Conservation (phyloP, 2,797 vertebrate genomes). For the Artibeus jamaicensis region DNA sequence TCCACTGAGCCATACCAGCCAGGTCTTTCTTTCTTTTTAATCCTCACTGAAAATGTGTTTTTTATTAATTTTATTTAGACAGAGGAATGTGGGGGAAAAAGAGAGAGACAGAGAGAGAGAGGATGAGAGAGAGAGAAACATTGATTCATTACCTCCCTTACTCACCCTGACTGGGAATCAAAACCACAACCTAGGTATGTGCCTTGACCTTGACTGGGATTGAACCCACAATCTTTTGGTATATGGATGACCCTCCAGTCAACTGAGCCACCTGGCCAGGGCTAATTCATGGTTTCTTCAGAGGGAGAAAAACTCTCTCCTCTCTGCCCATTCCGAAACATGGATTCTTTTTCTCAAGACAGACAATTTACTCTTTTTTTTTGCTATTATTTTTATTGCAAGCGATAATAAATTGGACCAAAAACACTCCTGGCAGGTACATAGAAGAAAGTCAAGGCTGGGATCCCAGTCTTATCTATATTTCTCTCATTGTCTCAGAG, state of each 20-base stretch:
- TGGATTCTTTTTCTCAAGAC: background rate
- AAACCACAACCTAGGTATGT: background rate
- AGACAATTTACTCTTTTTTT: background rate
- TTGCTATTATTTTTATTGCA: conserved; percentile 13
- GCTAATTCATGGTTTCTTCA: background rate
- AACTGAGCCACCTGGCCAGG: background rate
- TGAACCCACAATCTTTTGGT: background rate
- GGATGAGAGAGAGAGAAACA: background rate
- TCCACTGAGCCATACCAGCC: too few relatives aligned
- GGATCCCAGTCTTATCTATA: background rate
- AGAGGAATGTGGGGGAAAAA: background rate
- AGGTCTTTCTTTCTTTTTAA: too few relatives aligned
- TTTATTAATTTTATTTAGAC: background rate
- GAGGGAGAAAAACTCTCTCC: background rate
- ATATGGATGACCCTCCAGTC: background rate
- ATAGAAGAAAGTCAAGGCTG: background rate
- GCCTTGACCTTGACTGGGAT: background rate
- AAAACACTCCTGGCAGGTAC: background rate
- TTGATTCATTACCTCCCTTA: background rate
- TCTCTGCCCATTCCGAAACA: background rate
- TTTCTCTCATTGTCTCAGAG: background rate
- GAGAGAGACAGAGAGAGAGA: too few relatives aligned
- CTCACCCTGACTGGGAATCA: background rate
- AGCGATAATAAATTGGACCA: background rate
- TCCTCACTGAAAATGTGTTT: background rate